Conservation (phyloP, 1,140 invertebrate species). For the Penaeus japonicus region DNA sequence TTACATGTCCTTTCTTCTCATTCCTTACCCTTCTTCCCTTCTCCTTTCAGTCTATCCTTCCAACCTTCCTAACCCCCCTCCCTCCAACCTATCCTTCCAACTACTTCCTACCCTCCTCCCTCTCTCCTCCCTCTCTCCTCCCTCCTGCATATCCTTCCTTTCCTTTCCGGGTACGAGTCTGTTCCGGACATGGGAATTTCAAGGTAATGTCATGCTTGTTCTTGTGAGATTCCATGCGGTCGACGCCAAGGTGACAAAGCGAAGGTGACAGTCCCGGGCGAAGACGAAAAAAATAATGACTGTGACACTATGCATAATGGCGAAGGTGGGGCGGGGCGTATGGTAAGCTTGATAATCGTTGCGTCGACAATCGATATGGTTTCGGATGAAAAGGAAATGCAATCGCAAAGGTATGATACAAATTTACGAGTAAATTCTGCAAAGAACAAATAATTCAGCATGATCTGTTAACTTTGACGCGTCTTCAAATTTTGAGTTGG, state of each 20-base stretch:
- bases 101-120: not conserved
- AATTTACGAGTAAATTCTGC: not conserved
- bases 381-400: not conserved
- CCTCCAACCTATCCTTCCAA: no score
- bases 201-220: no score
- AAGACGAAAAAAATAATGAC: no score
- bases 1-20: not conserved
- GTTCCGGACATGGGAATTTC: no score
- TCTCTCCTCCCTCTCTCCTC: not conserved
- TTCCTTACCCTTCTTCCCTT: not conserved
- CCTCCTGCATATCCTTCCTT: not conserved
- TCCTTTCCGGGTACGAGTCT: not conserved
- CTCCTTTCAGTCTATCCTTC: not conserved
- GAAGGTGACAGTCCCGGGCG: no score
- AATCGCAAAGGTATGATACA: not conserved
- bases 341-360: not conserved
- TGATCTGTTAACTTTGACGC: no score
- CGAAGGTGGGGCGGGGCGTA: no score
- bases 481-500: no score
- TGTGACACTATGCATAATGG: no score
- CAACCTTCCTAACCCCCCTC: not conserved
- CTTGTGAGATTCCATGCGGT: no score
- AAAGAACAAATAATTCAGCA: not conserved
- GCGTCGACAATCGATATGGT: not conserved
- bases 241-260: no score